These are phyloP conservation scores for Solea senegalensis DNA, from an alignment of 2,113 vertebrate genomes.

Conservation along the genomic window DNA sequence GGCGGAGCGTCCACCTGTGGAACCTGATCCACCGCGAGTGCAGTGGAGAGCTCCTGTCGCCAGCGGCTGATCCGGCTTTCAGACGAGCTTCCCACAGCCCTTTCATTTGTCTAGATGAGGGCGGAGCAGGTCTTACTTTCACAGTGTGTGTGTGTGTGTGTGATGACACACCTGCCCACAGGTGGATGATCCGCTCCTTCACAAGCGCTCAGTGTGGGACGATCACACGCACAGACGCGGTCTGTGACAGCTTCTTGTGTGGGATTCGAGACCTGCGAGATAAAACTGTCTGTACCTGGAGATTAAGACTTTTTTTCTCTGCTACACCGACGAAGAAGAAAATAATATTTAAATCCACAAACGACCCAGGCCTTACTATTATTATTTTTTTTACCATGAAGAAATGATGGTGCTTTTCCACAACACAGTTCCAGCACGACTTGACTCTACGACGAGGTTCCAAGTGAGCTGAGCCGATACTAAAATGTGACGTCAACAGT, in stretches of 20 bases:
- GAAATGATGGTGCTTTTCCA: too few relatives aligned
- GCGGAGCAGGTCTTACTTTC: slow-evolving; percentile 50
- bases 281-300: slow-evolving; percentile 43
- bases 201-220: slow-evolving; percentile 33
- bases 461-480: too few relatives aligned
- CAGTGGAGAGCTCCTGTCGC: slow-evolving; percentile 18
- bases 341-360: not conserved
- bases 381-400: too few relatives aligned
- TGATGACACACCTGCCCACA: slow-evolving; percentile 47
- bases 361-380: not conserved
- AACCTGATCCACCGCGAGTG: slow-evolving; percentile 46
- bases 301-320: slow-evolving; percentile 31
- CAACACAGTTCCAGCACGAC: too few relatives aligned
- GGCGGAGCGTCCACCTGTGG: slow-evolving; percentile 51
- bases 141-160: slow-evolving; percentile 1
- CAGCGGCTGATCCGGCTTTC: slow-evolving; percentile 36
- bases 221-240: not conserved
- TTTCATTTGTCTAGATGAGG: slow-evolving; percentile 43
- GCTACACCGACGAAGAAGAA: not conserved
- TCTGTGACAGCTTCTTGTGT: slow-evolving; percentile 44
- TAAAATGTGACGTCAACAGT: too few relatives aligned
- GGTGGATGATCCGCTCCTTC: slow-evolving; percentile 38
- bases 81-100: slow-evolving; percentile 15
- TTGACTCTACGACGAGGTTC: too few relatives aligned
- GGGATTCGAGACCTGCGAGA: slow-evolving; percentile 43